Percentiles rank a stretch among this genome's conserved stretches.
Conservation (phyloP, 2,888 invertebrate genomes). For the Cryptophagus acutangulus region DNA sequence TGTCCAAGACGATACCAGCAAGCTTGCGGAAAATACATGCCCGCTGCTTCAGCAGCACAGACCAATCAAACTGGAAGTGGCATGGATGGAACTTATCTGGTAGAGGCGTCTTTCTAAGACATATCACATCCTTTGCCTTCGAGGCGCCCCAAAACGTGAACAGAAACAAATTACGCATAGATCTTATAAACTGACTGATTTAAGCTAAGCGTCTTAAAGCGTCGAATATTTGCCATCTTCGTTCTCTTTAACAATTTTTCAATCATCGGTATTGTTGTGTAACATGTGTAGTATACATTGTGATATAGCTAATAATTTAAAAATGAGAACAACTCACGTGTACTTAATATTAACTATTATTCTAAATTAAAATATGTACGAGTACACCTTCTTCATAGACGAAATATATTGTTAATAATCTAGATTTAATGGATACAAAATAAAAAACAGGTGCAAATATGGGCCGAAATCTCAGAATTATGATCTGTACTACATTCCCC, state of each 20-base stretch:
- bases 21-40: slow-evolving; percentile 84
- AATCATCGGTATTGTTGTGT: slow-evolving; percentile 22
- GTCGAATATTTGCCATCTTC: slow-evolving; percentile 6
- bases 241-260: slow-evolving; percentile 15
- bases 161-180: too few relatives aligned
- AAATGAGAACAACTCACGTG: neutral
- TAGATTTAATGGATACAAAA: too few relatives aligned
- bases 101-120: slow-evolving; percentile 72
- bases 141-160: too few relatives aligned
- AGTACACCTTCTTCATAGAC: too few relatives aligned
- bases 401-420: too few relatives aligned
- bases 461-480: too few relatives aligned
- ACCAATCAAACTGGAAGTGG: slow-evolving; percentile 76
- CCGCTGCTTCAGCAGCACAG: slow-evolving; percentile 75
- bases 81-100: slow-evolving; percentile 80
- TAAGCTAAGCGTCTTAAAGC: neutral
- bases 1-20: slow-evolving; percentile 86
- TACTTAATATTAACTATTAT: too few relatives aligned
- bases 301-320: slow-evolving; percentile 20
- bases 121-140: slow-evolving; percentile 6
- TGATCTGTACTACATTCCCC: too few relatives aligned
- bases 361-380: too few relatives aligned
- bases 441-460: too few relatives aligned
- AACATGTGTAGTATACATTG: slow-evolving; percentile 23
- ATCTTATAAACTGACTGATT: neutral